Evolutionary conservation across 2,113 vertebrate species (phyloP).

Genomic region (Rhinoderma darwinii): DNA sequence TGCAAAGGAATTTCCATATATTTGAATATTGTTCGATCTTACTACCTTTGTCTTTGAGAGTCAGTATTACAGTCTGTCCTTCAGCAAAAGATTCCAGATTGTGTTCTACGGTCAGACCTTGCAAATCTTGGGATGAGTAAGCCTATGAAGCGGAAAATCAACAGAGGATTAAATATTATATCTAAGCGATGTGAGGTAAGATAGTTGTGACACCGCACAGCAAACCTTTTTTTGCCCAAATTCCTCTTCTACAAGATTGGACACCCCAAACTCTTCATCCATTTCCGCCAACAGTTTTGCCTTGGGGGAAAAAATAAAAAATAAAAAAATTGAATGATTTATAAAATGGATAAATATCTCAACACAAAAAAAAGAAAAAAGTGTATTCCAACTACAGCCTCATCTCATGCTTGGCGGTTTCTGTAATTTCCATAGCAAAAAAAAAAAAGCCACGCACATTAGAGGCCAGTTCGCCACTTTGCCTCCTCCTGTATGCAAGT

Average conservation of each 20-base stretch:
- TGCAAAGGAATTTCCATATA: background rate
- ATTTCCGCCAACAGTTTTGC: conserved; percentile 90
- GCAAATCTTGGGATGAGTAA: conserved; percentile 82
- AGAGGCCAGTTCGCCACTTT: too few relatives aligned
- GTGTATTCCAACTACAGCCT: background rate
- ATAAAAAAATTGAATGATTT: background rate
- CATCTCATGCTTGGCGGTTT: background rate
- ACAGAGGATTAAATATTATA: background rate
- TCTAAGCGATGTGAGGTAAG: background rate
- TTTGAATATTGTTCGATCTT: background rate
- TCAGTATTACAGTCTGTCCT: conserved; percentile 84
- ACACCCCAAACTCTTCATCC: conserved; percentile 93
- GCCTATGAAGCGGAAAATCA: conserved; percentile 62
- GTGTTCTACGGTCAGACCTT: conserved; percentile 91
- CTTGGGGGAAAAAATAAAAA: conserved; percentile 55
- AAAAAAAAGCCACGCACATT: too few relatives aligned
- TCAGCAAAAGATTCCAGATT: conserved; percentile 84
- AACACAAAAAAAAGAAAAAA: background rate
- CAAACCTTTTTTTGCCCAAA: conserved; percentile 76
- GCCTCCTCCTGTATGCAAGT: too few relatives aligned
- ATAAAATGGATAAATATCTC: background rate
- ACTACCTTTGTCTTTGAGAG: conserved; percentile 89
- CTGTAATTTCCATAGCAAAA: background rate
- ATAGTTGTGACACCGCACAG: background rate
- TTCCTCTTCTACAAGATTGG: conserved; percentile 88